Percentiles rank a stretch among this genome's conserved stretches.
These are phyloP conservation scores for Synanthedon formicaeformis DNA, from an alignment of 2,888 invertebrate genomes.

Conservation along the genomic window DNA sequence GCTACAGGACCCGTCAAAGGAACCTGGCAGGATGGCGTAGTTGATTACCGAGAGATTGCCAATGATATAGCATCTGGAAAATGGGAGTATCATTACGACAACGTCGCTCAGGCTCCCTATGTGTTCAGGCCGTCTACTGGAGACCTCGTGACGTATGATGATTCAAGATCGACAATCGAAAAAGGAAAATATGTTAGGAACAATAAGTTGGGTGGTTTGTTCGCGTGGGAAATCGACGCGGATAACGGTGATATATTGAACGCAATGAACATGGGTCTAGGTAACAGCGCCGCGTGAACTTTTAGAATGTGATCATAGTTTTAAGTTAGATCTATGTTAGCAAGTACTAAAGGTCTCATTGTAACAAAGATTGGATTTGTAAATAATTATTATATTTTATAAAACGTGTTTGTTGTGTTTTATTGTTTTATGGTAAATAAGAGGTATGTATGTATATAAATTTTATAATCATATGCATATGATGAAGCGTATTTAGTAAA, in stretches of 20 bases:
- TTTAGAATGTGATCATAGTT: background rate
- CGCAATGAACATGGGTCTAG: constrained; percentile 61
- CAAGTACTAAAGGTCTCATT: constrained; percentile 2
- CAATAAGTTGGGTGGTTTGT: constrained; percentile 57
- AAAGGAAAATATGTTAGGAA: constrained; percentile 61
- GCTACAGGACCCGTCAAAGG: constrained; percentile 60
- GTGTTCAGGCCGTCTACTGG: constrained; percentile 56
- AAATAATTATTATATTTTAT: background rate
- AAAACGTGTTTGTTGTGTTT: background rate
- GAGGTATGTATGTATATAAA: too few relatives aligned
- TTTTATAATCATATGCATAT: too few relatives aligned
- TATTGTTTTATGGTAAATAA: background rate
- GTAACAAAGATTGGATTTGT: background rate
- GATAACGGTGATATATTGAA: constrained; percentile 61
- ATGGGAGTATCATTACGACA: constrained; percentile 61
- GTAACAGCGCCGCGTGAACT: constrained; percentile 32
- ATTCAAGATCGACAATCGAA: constrained; percentile 55
- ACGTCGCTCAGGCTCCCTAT: constrained; percentile 56
- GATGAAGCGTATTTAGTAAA: too few relatives aligned
- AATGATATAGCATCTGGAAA: constrained; percentile 50
- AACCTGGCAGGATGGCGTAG: constrained; percentile 63
- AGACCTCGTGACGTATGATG: constrained; percentile 57
- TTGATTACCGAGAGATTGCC: constrained; percentile 59
- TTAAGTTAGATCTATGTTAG: constrained; percentile 1
- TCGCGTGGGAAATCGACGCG: constrained; percentile 63